These are phyloP conservation scores for Callosobruchus maculatus DNA, from an alignment of 2,888 invertebrate genomes.

Conservation along the genomic window DNA sequence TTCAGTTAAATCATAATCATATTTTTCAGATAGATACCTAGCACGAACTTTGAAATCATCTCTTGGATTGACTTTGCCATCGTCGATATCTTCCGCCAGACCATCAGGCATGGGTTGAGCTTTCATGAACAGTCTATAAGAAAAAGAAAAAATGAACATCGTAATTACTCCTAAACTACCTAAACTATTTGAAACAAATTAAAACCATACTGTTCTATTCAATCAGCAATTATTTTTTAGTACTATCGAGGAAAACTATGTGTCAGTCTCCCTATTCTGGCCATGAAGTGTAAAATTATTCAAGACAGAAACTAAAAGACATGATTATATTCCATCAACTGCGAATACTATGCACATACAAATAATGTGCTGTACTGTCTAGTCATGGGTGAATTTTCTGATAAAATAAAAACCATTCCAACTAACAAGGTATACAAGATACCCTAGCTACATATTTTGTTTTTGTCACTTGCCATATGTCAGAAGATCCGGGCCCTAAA, in stretches of 20 bases:
- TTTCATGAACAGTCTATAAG: constrained; percentile 56
- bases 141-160: background rate
- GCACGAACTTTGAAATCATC: constrained; percentile 98
- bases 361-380: constrained; percentile 38
- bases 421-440: too few relatives aligned
- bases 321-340: constrained; percentile 48
- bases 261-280: constrained; percentile 53
- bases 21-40: constrained; percentile 91
- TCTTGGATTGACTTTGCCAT: constrained; percentile 89
- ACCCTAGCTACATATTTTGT: too few relatives aligned
- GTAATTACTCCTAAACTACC: too few relatives aligned
- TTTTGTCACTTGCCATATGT: too few relatives aligned
- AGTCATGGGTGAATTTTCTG: too few relatives aligned
- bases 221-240: too few relatives aligned
- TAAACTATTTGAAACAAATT: too few relatives aligned
- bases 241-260: too few relatives aligned
- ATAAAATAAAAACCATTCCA: too few relatives aligned
- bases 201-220: too few relatives aligned
- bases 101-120: constrained; percentile 96
- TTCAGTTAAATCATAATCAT: constrained; percentile 95
- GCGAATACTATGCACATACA: constrained; percentile 35
- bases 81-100: constrained; percentile 95
- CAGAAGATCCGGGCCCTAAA: too few relatives aligned
- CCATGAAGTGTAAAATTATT: constrained; percentile 32
- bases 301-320: constrained; percentile 50